Percentiles rank a stretch among this genome's conserved stretches.
Evolutionary conservation across 2,113 vertebrate genomes (phyloP).

Genomic region (Microcebus lehilahytsara): DNA sequence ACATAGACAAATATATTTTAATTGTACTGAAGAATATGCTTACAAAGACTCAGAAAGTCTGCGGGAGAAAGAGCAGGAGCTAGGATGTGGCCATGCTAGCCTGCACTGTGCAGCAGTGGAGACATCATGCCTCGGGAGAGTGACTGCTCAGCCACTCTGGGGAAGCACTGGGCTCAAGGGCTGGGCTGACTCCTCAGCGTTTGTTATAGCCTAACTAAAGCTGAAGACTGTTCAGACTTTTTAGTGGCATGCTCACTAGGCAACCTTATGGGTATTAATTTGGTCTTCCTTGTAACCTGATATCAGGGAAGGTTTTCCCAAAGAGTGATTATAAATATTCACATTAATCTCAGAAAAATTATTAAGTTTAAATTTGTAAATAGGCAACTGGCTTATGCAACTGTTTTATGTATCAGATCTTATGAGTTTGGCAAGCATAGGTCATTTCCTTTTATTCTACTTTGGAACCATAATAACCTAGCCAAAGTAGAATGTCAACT

Average conservation of each 20-base stretch:
- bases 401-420: background rate
- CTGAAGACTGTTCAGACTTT: background rate
- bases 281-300: background rate
- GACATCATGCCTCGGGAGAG: background rate
- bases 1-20: background rate
- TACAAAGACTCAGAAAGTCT: background rate
- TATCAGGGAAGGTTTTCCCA: background rate
- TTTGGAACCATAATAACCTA: background rate
- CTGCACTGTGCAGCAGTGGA: background rate
- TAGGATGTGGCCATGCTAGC: background rate
- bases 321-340: background rate
- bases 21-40: background rate
- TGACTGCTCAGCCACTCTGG: background rate
- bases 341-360: background rate
- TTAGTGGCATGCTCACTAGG: background rate
- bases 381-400: background rate
- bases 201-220: background rate
- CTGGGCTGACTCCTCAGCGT: background rate
- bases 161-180: background rate
- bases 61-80: background rate
- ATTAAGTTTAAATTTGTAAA: background rate
- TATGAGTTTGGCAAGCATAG: background rate
- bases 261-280: background rate
- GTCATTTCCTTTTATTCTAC: background rate
- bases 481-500: background rate